phyloP scores from a whole-genome alignment of 2,797 vertebrate species.

The Onychomys torridus region DNA sequence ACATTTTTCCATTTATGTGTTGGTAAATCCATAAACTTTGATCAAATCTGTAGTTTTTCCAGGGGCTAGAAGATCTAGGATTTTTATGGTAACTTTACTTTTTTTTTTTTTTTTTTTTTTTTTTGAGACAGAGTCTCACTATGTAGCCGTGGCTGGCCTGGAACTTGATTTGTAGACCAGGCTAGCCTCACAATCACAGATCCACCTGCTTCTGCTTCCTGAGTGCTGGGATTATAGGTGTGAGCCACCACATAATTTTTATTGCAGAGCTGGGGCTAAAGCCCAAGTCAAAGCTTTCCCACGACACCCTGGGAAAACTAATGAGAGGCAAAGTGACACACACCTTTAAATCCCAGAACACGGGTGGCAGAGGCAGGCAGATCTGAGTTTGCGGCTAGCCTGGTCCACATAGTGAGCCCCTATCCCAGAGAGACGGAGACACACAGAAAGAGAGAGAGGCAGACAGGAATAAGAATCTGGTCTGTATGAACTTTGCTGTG shows the following conservation, averaged over 20 bases:
- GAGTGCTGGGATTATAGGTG: background rate
- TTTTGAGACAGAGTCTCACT: background rate
- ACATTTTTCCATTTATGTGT: slow-evolving; percentile 52
- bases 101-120: no score
- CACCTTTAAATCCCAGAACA: background rate
- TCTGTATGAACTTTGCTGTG: slow-evolving; percentile 86
- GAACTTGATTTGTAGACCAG: no score
- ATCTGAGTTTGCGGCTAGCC: background rate
- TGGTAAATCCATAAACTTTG: slow-evolving; percentile 65
- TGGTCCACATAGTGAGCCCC: background rate
- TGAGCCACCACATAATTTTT: background rate
- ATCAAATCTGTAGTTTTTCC: slow-evolving; percentile 47
- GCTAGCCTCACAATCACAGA: background rate
- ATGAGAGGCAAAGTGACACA: background rate
- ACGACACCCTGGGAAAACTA: background rate
- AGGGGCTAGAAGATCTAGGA: background rate
- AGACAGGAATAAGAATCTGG: slow-evolving; percentile 32
- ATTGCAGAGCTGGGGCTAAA: background rate
- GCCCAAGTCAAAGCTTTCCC: background rate
- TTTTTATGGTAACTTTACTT: slow-evolving; percentile 42
- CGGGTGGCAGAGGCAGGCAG: background rate
- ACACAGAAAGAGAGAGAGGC: no score
- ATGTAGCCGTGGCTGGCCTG: no score
- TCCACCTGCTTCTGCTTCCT: background rate
- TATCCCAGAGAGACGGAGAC: background rate